phyloP scores from a whole-genome alignment of 2,888 invertebrate genomes.

The Loripinus fragilis region DNA sequence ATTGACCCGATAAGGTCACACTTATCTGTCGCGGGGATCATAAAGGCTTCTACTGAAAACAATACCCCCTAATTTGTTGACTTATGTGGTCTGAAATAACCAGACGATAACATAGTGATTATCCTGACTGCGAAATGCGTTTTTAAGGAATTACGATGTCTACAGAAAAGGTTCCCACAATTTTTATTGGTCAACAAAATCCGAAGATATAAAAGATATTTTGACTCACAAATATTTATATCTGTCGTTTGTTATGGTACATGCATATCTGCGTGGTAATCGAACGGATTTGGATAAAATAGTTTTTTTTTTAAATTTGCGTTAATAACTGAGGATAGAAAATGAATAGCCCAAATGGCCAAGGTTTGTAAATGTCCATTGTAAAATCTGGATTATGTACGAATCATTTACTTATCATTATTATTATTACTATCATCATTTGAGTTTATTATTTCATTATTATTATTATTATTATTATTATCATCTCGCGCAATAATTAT shows the following conservation, averaged over 20 bases:
- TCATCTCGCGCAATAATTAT: no score
- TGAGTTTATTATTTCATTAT: no score
- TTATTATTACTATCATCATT: no score
- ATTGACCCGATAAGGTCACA: constrained; percentile 19
- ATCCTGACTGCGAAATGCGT: background rate
- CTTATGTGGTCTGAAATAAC: constrained; percentile 9
- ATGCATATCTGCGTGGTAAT: no score
- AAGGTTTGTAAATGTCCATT: constrained; percentile 8
- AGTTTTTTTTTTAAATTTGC: background rate
- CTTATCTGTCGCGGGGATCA: constrained; percentile 19
- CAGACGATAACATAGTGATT: constrained; percentile 12
- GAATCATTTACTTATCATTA: no score
- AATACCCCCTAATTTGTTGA: constrained; percentile 16
- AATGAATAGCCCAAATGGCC: background rate
- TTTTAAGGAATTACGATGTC: constrained; percentile 10
- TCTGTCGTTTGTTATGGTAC: no score
- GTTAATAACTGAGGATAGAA: background rate
- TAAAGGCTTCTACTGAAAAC: constrained; percentile 15
- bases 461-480: no score
- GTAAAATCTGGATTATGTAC: no score
- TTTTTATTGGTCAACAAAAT: background rate
- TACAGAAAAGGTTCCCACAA: background rate
- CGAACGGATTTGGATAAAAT: no score
- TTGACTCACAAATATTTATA: no score
- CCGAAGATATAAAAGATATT: background rate